These are phyloP conservation scores for Hermaeophaga mercurialis DNA, from an alignment of 2,888 invertebrate genomes.

Conservation along the genomic window DNA sequence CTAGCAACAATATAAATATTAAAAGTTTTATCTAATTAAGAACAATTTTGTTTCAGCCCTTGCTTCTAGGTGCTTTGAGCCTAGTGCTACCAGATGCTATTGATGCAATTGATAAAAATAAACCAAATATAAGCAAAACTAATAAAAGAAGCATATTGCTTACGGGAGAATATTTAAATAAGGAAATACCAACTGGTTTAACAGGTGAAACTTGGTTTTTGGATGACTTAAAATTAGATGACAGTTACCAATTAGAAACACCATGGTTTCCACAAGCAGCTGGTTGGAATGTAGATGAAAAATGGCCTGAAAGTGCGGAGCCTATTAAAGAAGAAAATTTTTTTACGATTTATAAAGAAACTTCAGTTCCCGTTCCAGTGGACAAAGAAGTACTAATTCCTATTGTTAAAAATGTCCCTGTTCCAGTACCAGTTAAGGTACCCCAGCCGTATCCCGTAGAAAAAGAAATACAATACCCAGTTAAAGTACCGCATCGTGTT, in stretches of 20 bases:
- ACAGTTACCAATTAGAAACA: neutral
- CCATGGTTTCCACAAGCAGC: neutral
- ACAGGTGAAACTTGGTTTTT: neutral
- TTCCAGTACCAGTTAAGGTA: conserved; percentile 70
- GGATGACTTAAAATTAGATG: neutral
- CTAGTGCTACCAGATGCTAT: neutral
- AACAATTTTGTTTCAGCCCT: conserved; percentile 21
- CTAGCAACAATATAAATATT: too few species aligned
- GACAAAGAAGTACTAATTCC: conserved; percentile 72
- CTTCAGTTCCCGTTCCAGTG: conserved; percentile 68
- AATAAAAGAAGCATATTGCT: conserved; percentile 20
- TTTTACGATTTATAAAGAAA: conserved; percentile 69
- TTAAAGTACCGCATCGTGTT: conserved; percentile 60
- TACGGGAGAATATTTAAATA: conserved; percentile 9
- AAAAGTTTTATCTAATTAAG: too few species aligned
- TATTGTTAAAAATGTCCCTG: conserved; percentile 59
- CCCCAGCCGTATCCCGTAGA: conserved; percentile 76
- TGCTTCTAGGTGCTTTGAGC: conserved; percentile 10
- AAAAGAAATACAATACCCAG: conserved; percentile 70
- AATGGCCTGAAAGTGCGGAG: neutral
- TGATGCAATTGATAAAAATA: conserved; percentile 11
- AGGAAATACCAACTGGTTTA: neutral
- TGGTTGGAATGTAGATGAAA: neutral
- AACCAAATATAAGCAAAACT: conserved; percentile 11
- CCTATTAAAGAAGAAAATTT: conserved; percentile 56